Evolutionary conservation across 2,797 vertebrate species (phyloP).

Genomic region (Sebastes itinus): DNA sequence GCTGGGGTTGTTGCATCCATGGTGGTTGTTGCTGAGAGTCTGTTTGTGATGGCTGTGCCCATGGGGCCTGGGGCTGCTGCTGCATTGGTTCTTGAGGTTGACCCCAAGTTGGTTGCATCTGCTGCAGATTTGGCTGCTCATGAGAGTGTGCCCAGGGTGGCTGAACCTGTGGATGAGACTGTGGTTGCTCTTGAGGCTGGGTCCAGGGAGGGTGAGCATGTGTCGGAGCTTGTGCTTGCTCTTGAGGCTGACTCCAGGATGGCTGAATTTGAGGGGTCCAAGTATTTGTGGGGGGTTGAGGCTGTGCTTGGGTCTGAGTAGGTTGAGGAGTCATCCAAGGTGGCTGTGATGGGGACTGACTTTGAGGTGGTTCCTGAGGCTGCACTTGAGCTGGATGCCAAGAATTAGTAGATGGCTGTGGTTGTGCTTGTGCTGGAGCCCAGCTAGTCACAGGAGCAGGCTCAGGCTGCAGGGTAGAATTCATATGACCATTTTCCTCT

Average conservation of each 20-base stretch:
- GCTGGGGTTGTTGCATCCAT: constrained; percentile 83
- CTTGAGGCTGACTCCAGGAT: constrained; percentile 65
- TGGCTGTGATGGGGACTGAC: constrained; percentile 62
- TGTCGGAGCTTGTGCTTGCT: constrained; percentile 55
- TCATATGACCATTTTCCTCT: constrained; percentile 60
- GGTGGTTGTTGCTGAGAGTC: constrained; percentile 62
- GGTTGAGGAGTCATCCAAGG: constrained; percentile 66
- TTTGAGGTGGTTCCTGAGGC: constrained; percentile 60
- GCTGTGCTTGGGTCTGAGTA: constrained; percentile 62
- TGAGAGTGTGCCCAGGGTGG: constrained; percentile 61
- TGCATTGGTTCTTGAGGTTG: constrained; percentile 70
- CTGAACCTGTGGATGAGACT: constrained; percentile 40
- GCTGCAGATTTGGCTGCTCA: constrained; percentile 64
- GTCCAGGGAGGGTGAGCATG: constrained; percentile 64
- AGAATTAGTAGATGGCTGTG: constrained; percentile 65
- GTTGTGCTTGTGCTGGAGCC: constrained; percentile 67
- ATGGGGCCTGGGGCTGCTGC: constrained; percentile 75
- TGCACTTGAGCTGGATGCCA: constrained; percentile 77
- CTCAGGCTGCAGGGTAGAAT: constrained; percentile 64
- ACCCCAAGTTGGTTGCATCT: constrained; percentile 68
- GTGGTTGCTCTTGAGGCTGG: constrained; percentile 52
- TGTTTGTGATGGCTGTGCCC: constrained; percentile 80
- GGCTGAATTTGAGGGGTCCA: constrained; percentile 75
- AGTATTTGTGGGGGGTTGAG: constrained; percentile 63
- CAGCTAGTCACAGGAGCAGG: constrained; percentile 57